Percentiles rank a stretch among this genome's conserved stretches.
Conservation (phyloP, 2,113 vertebrate genomes). For the Zosterops pallidus region DNA sequence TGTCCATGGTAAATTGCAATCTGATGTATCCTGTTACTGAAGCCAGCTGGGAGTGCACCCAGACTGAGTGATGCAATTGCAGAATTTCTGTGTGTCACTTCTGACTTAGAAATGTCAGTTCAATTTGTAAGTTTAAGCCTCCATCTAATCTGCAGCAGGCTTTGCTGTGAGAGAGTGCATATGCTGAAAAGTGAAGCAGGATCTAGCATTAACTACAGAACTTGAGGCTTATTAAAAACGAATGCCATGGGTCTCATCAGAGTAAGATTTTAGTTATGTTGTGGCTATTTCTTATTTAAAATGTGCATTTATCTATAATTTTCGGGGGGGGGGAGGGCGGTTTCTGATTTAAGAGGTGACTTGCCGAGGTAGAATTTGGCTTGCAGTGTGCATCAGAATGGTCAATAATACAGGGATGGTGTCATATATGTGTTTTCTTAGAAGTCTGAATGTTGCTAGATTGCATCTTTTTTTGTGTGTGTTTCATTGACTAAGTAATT, state of each 20-base stretch:
- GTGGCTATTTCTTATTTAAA: not conserved
- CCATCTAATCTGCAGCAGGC: not conserved
- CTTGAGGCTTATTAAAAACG: not conserved
- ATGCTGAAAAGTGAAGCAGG: not conserved
- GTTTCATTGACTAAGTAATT: not conserved
- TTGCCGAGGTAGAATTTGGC: not conserved
- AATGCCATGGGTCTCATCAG: not conserved
- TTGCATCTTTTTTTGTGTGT: not conserved
- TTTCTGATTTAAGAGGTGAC: not conserved
- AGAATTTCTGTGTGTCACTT: not conserved
- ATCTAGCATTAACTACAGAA: not conserved
- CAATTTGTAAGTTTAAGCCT: not conserved
- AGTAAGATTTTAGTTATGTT: not conserved
- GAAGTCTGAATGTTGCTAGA: not conserved
- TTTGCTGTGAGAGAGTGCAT: not conserved
- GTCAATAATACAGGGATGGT: not conserved
- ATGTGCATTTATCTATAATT: not conserved
- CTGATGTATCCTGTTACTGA: not conserved
- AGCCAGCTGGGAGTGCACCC: not conserved
- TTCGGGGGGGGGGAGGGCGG: not conserved
- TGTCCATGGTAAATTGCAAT: not conserved
- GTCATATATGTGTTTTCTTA: not conserved
- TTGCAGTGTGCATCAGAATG: not conserved
- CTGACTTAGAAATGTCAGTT: not conserved
- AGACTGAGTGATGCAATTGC: not conserved